Evolutionary conservation across 2,113 vertebrate species (phyloP).

Genomic region (Ailurus styani): DNA sequence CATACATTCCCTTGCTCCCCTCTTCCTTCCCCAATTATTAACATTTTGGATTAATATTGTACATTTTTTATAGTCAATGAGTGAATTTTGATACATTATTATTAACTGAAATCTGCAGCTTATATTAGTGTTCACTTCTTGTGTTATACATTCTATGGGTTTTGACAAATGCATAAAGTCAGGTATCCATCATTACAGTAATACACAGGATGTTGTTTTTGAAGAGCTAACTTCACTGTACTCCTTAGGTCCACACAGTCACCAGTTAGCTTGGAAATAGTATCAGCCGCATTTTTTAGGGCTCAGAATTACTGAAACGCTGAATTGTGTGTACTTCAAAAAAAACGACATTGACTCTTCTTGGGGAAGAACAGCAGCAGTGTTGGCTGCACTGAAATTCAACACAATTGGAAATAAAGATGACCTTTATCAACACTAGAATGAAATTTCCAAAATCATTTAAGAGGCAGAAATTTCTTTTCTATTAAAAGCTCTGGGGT

Average conservation of each 20-base stretch:
- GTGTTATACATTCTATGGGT: too few species aligned
- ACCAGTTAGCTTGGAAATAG: neutral
- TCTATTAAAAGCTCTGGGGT: neutral
- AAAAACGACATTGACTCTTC: neutral
- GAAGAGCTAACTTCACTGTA: neutral
- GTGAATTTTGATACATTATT: neutral
- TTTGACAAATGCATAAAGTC: neutral
- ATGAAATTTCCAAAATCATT: neutral
- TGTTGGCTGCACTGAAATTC: neutral
- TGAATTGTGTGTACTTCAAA: neutral
- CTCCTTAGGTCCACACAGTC: neutral
- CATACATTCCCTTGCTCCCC: neutral
- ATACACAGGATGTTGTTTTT: neutral
- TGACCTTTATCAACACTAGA: neutral
- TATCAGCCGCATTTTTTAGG: neutral
- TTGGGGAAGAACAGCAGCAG: neutral
- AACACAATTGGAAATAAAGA: neutral
- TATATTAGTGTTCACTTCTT: neutral
- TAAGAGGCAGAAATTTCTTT: neutral
- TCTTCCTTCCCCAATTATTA: neutral
- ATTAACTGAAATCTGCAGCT: neutral
- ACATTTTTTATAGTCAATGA: neutral
- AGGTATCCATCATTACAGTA: neutral
- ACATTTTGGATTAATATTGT: neutral
- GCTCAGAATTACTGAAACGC: neutral